phyloP scores from a whole-genome alignment of 1,140 invertebrate genomes.

The Solenopsis fugax region DNA sequence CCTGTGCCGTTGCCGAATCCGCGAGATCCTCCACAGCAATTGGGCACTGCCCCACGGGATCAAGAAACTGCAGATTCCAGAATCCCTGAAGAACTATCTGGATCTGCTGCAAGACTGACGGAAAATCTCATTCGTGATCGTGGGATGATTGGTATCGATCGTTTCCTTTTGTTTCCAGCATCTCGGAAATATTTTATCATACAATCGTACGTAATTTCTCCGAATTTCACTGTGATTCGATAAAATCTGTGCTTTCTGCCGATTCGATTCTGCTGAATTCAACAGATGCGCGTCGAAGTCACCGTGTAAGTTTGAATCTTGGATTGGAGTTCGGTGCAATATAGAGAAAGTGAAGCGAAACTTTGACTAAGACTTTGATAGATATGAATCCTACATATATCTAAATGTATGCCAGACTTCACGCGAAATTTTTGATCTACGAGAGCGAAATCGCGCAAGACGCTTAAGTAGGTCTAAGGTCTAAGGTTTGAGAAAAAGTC shows the following conservation, averaged over 20 bases:
- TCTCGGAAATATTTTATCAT: slow-evolving; percentile 19
- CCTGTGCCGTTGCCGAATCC: slow-evolving; percentile 88
- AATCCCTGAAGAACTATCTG: slow-evolving; percentile 89
- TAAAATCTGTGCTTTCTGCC: slow-evolving; percentile 7
- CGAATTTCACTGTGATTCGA: slow-evolving; percentile 13
- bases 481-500: slow-evolving; percentile 42
- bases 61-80: slow-evolving; percentile 89
- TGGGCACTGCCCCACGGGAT: slow-evolving; percentile 92
- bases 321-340: neutral
- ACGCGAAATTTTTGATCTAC: neutral
- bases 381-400: neutral
- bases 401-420: neutral
- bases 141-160: neutral
- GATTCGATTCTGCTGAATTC: neutral
- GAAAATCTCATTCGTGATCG: neutral
- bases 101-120: slow-evolving; percentile 90
- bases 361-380: slow-evolving; percentile 8
- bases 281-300: neutral
- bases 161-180: neutral
- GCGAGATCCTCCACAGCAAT: slow-evolving; percentile 89
- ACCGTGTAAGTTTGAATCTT: neutral
- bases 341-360: slow-evolving; percentile 21
- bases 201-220: neutral
- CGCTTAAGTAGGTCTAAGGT: slow-evolving; percentile 10
- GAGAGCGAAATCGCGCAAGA: neutral